A percentile compares a stretch with the other conserved stretches of the same genome.
These are phyloP conservation scores for Falco novaeseelandiae DNA, from an alignment of 2,797 vertebrate species.

Conservation along the genomic window DNA sequence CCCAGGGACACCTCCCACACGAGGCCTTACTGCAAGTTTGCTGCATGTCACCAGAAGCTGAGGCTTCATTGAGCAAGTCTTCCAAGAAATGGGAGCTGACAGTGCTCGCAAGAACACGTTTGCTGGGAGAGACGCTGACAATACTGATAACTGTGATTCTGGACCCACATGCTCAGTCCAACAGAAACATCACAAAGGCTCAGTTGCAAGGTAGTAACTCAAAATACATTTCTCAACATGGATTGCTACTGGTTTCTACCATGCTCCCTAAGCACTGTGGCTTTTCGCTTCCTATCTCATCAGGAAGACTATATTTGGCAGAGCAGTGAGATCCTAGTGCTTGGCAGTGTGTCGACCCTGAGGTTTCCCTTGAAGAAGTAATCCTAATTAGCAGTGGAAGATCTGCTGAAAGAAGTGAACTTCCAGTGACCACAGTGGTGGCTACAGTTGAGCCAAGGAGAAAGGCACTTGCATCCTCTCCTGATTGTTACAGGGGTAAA, in stretches of 20 bases:
- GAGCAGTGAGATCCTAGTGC: neutral
- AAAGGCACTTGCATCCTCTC: neutral
- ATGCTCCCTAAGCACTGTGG: neutral
- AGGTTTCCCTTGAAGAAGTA: neutral
- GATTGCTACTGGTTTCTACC: neutral
- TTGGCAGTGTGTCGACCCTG: neutral
- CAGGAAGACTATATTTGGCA: neutral
- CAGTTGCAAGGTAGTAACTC: neutral
- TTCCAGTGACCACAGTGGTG: neutral
- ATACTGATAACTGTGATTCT: neutral
- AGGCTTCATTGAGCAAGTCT: neutral
- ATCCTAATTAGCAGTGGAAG: neutral
- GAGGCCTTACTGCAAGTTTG: neutral
- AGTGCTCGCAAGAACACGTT: neutral
- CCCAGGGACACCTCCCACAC: conserved; percentile 14
- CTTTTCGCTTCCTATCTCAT: neutral
- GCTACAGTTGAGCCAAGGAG: neutral
- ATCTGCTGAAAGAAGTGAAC: neutral
- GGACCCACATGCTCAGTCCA: neutral
- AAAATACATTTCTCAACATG: neutral
- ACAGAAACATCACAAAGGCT: neutral
- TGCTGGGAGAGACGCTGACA: neutral
- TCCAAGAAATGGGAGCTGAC: neutral
- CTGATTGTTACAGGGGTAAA: neutral
- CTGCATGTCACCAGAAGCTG: neutral